These are phyloP conservation scores for Neogale vison DNA, from an alignment of 2,113 vertebrate species.

Conservation along the genomic window DNA sequence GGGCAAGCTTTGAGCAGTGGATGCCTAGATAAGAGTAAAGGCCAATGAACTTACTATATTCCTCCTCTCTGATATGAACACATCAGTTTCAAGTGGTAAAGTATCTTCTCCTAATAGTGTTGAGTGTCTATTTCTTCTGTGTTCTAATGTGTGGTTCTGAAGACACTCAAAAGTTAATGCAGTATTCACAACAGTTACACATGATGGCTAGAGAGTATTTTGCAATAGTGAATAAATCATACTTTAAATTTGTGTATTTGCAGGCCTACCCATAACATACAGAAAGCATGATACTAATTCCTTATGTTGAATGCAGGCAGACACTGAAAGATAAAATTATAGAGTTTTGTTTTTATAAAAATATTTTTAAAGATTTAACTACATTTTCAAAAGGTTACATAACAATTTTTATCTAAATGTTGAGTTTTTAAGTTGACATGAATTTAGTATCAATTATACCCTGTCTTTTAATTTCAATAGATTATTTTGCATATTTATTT, in stretches of 20 bases:
- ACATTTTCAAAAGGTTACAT: background rate
- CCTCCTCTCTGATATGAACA: background rate
- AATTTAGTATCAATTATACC: background rate
- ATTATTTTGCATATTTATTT: background rate
- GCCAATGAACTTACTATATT: background rate
- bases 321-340: background rate
- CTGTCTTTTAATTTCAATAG: background rate
- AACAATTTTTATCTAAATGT: background rate
- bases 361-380: constrained; percentile 14
- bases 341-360: constrained; percentile 28
- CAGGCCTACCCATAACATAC: background rate
- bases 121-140: background rate
- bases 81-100: background rate
- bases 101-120: background rate
- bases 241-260: background rate
- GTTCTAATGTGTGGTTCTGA: background rate
- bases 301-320: background rate
- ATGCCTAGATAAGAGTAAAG: background rate
- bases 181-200: background rate
- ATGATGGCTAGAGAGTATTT: background rate
- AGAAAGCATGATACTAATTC: background rate
- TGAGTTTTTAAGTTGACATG: background rate
- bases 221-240: background rate
- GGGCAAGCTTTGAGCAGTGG: background rate
- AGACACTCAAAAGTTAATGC: background rate